phyloP scores from a whole-genome alignment of 2,797 vertebrate genomes.

The Hirundo rustica region DNA sequence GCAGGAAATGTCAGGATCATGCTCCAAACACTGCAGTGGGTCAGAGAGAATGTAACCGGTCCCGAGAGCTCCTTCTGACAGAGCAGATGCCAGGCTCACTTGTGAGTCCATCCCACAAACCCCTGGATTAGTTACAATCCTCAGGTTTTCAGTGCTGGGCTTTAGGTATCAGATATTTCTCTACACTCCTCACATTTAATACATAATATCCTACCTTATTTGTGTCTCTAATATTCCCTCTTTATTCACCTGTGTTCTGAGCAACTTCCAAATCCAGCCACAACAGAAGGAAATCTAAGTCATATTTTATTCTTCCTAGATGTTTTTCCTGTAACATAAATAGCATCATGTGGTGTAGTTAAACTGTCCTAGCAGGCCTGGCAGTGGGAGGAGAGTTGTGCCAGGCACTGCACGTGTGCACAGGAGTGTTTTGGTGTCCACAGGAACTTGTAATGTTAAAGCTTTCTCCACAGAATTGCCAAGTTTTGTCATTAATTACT shows the following conservation, averaged over 20 bases:
- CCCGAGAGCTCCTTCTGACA: neutral
- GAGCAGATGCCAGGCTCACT: neutral
- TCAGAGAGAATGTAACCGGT: neutral
- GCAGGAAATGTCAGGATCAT: neutral
- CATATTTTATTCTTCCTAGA: neutral
- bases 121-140: neutral
- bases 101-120: neutral
- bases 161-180: neutral
- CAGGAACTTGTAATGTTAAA: neutral
- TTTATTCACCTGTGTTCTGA: neutral
- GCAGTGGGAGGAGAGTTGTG: neutral
- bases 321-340: accelerated
- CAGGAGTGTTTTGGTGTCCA: neutral
- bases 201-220: neutral
- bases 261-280: neutral
- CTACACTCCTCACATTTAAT: neutral
- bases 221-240: neutral
- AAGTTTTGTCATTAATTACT: neutral
- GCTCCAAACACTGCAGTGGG: neutral
- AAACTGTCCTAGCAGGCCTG: neutral
- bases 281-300: neutral
- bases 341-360: neutral
- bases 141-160: neutral
- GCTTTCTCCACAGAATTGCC: neutral
- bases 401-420: neutral